Base-by-base conservation (phyloP, 2,797 vertebrate species). In the Pangasius krempfi region DNA sequence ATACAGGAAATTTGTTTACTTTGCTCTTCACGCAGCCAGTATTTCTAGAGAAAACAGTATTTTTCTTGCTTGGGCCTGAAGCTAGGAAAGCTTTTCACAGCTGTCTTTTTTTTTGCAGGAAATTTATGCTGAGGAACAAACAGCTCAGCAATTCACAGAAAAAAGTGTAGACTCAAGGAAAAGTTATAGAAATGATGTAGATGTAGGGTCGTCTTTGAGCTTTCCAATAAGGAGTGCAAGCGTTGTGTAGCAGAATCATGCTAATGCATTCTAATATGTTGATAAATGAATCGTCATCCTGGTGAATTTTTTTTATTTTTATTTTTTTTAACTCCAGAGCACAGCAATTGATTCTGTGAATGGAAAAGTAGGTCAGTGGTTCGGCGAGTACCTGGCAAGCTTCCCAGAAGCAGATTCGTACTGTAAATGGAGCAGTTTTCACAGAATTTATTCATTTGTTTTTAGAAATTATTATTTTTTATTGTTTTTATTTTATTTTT, bases 91-190 rank as follows among this genome's bases (percentile, higher is more conserved):
- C 89, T 90, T 94, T 94, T 94, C 92, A 91, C 91, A 91, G 90
- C 91, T 87, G 89, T 91, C 88, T 40, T 40, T 40, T 33, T 33
- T 93, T 94, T 91, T 94, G 92, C 92, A 64, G 89, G 89, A 91
- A 90, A 93, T 93, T 94, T 89, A 92, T 88, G 47, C 92, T 91
- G 88, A 88, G 76, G 91, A 94, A 93, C 78, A 72, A 91, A 92
- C 86, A 92, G 91, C 92, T 94, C 94, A 95, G 93, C 93, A 94
- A 90, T 94, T 88, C 87, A 91, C 83, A 86, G 68, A 88, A 87
- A 93, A 90, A 87, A 58, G 89, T 33, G 81, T 22, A 72, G 81
- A 90, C 81, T 92, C 86, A 93, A 91, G 73, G 84, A 89, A 88
- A 80, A 92, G 44, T 37, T 37, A 86, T 90, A 90, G 76, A 92